Evolutionary conservation across 2,797 vertebrate species (phyloP), one percentile per base, ranked within the genome.

Genomic region (Anguilla marmorata): DNA sequence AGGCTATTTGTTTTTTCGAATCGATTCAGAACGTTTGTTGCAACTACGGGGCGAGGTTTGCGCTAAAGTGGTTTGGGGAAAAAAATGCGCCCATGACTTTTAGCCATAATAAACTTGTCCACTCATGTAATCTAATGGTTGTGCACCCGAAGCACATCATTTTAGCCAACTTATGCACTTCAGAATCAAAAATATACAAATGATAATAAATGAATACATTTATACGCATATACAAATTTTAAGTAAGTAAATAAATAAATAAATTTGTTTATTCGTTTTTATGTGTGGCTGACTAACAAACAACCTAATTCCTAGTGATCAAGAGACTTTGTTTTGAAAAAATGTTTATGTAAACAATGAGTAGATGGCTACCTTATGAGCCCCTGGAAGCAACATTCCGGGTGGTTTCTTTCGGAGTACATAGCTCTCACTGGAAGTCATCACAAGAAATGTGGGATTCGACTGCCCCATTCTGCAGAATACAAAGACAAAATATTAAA

Each of bases 371-470:
- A 97, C 98, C 96, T 96, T 95, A 91, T 99, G 98, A 72, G 98
- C 98, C 84, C 96, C 94, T 48, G 97, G 97, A 48, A 99, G 95
- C 88, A 99, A 96, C 27, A 94, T 92, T 0, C 98, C 98, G 7
- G 97, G 95, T 0, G 98, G 98, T 88, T 97, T 97, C 95, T 99
- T 99, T 90, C 97, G 96, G 58, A 99, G 97, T 19, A 99, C 97
- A 87, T 96, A 98, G 12, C 93, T 92, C 56, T 90, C 91, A 21
- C 90, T 89, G 5, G 95, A 93, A 11, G 97, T 97, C 90, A 96
- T 93, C 87, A 99, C 94, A 27, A 96, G 93, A 93, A 98, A 99
- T 0, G 98, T 99, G 87, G 98, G 98, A 90, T 99, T 99, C 86
- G 98, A 99, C 89, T 99, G 97, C 12, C 98, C 98, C 76, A 90